Base-by-base conservation (phyloP, 2,113 vertebrate species). In the Psilopogon haemacephalus region DNA sequence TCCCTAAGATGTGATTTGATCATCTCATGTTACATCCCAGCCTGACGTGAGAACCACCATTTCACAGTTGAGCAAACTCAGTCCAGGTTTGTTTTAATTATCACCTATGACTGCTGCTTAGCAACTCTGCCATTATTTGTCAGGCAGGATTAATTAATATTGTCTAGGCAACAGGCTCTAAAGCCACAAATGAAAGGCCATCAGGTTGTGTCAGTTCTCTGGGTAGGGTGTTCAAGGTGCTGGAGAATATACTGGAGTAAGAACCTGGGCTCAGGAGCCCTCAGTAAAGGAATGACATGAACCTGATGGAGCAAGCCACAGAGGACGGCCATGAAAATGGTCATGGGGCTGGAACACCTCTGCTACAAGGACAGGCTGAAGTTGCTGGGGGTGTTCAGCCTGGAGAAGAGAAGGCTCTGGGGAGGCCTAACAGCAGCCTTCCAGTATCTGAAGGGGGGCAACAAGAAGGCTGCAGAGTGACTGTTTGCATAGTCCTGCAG, bases 81-180 rank as follows among this genome's bases (percentile, higher is more conserved):
- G 42, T 2, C 7, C 58, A 80, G 50, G 76, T 89, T 89, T 77
- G 33, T 76, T 91, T 73, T 96, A 95, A 92, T 95, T 94, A 94
- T 67, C 56, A 88, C 78, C 70, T 92, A 52, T 33, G 35, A 58
- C 50, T 80, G 80, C 71, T 64, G 18, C 88, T 87, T 95, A 92
- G 90, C 79, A 96, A 92, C 95, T 89, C 71, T 80, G 76, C 37
- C 52, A 89, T 68, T 94, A 86, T 95, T 96, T 96, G 84, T 94
- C 88, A 89, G 90, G 76, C 54, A 86, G 86, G 92, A 80, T 68
- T 91, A 94, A 91, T 91, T 72, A 91, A 81, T 23, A 73, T 91
- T 87, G 76, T 50, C 93, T 52, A 67, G 83, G 93, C 91, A 94
- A 95, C 85, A 70, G 83, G 30, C 48, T 90, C 18, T 2, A 85